Percentiles rank a stretch among this genome's conserved stretches.
phyloP scores from a whole-genome alignment of 1,140 invertebrate genomes.

The Caenorhabditis brenneri region DNA sequence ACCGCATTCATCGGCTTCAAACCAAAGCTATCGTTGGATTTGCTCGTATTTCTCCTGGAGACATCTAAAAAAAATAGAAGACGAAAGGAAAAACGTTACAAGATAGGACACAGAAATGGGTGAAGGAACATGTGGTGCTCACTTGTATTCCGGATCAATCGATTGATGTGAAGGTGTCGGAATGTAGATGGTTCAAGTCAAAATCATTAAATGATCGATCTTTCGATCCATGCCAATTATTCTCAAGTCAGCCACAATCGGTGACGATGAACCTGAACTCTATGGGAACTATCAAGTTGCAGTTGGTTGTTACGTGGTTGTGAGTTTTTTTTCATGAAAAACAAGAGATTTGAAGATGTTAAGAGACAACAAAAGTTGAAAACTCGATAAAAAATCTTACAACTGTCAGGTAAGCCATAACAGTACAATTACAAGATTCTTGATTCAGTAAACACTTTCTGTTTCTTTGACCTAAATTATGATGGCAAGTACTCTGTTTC shows the following conservation, averaged over 20 bases:
- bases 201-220: conserved; percentile 75
- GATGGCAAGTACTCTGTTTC: no score
- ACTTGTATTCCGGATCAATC: conserved; percentile 75
- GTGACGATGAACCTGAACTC: no score
- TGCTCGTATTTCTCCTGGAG: conserved; percentile 76
- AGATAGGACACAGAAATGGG: conserved; percentile 75
- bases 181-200: conserved; percentile 74
- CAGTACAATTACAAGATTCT: no score
- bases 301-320: conserved; percentile 77
- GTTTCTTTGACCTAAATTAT: no score
- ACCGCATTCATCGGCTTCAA: conserved; percentile 44
- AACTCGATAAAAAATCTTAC: no score
- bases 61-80: conserved; percentile 78
- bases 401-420: no score
- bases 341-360: no score
- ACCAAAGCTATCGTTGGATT: conserved; percentile 75
- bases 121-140: conserved; percentile 73
- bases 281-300: conserved; percentile 78
- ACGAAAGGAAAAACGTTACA: conserved; percentile 74
- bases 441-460: no score
- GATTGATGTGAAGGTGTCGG: conserved; percentile 75
- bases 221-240: conserved; percentile 77
- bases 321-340: conserved; percentile 72
- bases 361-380: no score
- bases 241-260: conserved; percentile 76